These are phyloP conservation scores for Mergus octosetaceus DNA, from an alignment of 2,797 vertebrate genomes.

Conservation along the genomic window DNA sequence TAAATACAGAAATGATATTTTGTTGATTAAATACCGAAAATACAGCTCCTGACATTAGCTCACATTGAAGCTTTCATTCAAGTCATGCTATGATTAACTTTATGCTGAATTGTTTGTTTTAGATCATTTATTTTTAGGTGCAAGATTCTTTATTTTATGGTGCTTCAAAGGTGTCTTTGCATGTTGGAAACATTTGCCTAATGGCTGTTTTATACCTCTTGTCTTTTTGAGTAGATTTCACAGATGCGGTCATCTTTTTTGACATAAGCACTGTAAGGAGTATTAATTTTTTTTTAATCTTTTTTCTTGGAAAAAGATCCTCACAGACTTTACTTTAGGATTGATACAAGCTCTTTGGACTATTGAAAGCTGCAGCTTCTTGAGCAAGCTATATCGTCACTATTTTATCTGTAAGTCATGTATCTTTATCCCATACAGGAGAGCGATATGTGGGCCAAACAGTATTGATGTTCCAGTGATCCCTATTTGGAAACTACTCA, in stretches of 20 bases:
- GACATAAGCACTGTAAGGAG: not conserved
- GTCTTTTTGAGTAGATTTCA: not conserved
- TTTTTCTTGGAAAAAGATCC: not conserved
- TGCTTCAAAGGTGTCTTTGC: not conserved
- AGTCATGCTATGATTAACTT: not conserved
- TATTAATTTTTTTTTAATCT: not conserved
- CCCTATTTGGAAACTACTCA: constrained; percentile 83
- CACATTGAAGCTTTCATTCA: not conserved
- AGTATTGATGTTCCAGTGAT: constrained; percentile 78
- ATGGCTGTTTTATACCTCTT: not conserved
- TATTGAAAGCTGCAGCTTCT: not conserved
- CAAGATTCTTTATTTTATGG: not conserved
- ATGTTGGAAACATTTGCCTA: not conserved
- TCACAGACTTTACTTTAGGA: not conserved
- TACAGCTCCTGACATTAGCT: not conserved
- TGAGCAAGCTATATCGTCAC: not conserved
- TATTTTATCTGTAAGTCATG: not conserved
- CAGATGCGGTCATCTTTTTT: not conserved
- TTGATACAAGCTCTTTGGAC: not conserved
- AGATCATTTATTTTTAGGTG: not conserved
- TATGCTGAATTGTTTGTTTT: not conserved
- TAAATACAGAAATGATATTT: not conserved
- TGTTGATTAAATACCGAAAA: not conserved
- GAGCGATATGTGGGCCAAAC: constrained; percentile 80
- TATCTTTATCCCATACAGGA: constrained; percentile 68